phyloP scores from a whole-genome alignment of 1,140 invertebrate genomes.

The Phenacoccus solenopsis region DNA sequence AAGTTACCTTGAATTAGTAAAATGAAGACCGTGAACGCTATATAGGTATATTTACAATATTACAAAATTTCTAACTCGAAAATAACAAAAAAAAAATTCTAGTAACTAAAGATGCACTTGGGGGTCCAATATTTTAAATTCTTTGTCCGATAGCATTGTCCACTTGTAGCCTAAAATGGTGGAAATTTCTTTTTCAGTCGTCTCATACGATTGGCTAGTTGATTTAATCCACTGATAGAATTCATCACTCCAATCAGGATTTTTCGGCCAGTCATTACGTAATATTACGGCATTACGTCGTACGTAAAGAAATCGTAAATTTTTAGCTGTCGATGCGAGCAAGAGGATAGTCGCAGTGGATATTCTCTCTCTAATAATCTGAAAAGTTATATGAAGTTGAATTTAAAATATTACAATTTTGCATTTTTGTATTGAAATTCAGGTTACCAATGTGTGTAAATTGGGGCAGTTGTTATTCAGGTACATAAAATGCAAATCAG shows the following conservation, averaged over 20 bases:
- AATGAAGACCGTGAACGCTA: not conserved
- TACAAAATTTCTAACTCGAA: no score
- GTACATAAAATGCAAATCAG: slow-evolving; percentile 47
- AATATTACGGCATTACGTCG: slow-evolving; percentile 57
- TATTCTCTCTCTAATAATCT: slow-evolving; percentile 63
- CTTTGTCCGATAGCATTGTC: slow-evolving; percentile 57
- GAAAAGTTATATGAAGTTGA: slow-evolving; percentile 22
- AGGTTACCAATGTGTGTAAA: slow-evolving; percentile 51
- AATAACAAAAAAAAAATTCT: no score
- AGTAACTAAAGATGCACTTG: slow-evolving; percentile 8
- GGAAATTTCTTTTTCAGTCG: slow-evolving; percentile 52
- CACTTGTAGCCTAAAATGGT: slow-evolving; percentile 52
- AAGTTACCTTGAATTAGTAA: not conserved
- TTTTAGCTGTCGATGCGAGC: slow-evolving; percentile 52
- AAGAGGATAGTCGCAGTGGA: slow-evolving; percentile 65
- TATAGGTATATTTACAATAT: not conserved
- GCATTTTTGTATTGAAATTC: no score
- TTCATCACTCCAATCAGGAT: slow-evolving; percentile 50
- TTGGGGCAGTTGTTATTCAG: slow-evolving; percentile 46
- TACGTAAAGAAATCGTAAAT: slow-evolving; percentile 50
- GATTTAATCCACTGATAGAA: slow-evolving; percentile 52
- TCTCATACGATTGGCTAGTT: slow-evolving; percentile 47
- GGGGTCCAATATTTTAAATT: slow-evolving; percentile 40
- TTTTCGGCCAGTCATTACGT: slow-evolving; percentile 53
- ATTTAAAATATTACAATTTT: no score